Evolutionary conservation across 2,888 invertebrate species (phyloP).

Genomic region (Apoderus coryli): DNA sequence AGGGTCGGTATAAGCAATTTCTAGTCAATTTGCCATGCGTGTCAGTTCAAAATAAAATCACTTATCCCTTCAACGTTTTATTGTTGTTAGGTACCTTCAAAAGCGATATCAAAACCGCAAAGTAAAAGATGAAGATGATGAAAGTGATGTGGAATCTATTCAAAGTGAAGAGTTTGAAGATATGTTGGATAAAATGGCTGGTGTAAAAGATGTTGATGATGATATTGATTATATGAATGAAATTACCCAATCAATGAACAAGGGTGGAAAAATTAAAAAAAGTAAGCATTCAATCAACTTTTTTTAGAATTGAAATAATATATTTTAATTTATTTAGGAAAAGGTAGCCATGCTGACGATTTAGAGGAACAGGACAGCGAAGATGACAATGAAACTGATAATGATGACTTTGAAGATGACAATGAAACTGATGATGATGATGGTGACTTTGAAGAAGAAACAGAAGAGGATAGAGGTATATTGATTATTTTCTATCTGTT

Average conservation of each 20-base stretch:
- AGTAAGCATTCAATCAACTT: slow-evolving; percentile 8
- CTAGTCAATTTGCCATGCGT: too few relatives aligned
- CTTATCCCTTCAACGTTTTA: too few relatives aligned
- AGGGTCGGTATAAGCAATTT: too few relatives aligned
- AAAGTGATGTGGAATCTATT: slow-evolving; percentile 55
- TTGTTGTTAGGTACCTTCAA: slow-evolving; percentile 44
- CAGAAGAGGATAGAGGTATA: slow-evolving; percentile 30
- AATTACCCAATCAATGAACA: too few relatives aligned
- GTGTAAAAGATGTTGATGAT: slow-evolving; percentile 32
- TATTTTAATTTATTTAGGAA: too few relatives aligned
- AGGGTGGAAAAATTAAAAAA: slow-evolving; percentile 17
- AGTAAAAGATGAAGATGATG: slow-evolving; percentile 39
- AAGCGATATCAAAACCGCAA: slow-evolving; percentile 28
- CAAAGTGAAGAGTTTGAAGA: slow-evolving; percentile 64
- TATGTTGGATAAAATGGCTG: slow-evolving; percentile 43
- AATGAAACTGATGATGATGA: slow-evolving; percentile 36
- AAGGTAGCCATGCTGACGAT: too few relatives aligned
- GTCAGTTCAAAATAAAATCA: too few relatives aligned
- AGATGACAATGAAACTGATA: slow-evolving; percentile 11
- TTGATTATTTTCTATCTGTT: slow-evolving; percentile 7
- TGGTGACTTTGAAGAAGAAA: slow-evolving; percentile 32
- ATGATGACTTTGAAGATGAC: slow-evolving; percentile 17
- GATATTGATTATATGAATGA: slow-evolving; percentile 56
- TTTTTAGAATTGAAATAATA: too few relatives aligned
- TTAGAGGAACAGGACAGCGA: slow-evolving; percentile 5